These are phyloP conservation scores for Cephalotes varians DNA, from an alignment of 2,888 invertebrate species.

Conservation along the genomic window DNA sequence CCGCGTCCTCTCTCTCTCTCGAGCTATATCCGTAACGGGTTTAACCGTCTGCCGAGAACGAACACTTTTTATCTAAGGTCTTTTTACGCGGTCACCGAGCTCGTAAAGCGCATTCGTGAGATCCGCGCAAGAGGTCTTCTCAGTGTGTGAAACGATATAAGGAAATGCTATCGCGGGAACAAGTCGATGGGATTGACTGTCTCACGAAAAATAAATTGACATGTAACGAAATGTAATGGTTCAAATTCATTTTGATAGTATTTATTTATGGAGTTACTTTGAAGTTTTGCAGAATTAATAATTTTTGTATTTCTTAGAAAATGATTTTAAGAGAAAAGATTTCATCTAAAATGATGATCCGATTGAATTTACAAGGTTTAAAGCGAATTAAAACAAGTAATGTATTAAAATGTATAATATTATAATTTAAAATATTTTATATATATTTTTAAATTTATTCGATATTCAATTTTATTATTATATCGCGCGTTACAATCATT, in stretches of 20 bases:
- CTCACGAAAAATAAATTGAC: conserved; percentile 6
- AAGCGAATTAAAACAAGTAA: too few species aligned
- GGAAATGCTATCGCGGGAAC: conserved; percentile 6
- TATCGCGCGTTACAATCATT: not conserved
- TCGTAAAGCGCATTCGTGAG: conserved; percentile 32
- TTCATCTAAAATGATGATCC: too few species aligned
- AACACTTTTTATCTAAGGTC: conserved; percentile 59
- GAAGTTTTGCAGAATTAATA: not conserved
- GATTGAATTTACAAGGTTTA: too few species aligned
- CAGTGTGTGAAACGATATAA: conserved; percentile 17
- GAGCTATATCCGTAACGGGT: conserved; percentile 73
- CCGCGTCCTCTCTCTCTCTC: conserved; percentile 15
- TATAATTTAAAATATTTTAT: not conserved
- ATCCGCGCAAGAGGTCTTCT: conserved; percentile 26
- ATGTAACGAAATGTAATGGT: not conserved
- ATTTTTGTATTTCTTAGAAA: not conserved
- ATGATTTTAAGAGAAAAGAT: not conserved
- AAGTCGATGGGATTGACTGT: not conserved
- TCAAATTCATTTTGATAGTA: not conserved
- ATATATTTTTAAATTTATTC: not conserved
- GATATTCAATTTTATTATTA: not conserved
- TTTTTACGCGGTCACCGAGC: conserved; percentile 53
- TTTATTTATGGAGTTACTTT: not conserved
- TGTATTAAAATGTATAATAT: not conserved
- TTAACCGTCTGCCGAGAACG: conserved; percentile 62